Base-by-base conservation (phyloP, 2,797 vertebrate species). In the Tapirus indicus region DNA sequence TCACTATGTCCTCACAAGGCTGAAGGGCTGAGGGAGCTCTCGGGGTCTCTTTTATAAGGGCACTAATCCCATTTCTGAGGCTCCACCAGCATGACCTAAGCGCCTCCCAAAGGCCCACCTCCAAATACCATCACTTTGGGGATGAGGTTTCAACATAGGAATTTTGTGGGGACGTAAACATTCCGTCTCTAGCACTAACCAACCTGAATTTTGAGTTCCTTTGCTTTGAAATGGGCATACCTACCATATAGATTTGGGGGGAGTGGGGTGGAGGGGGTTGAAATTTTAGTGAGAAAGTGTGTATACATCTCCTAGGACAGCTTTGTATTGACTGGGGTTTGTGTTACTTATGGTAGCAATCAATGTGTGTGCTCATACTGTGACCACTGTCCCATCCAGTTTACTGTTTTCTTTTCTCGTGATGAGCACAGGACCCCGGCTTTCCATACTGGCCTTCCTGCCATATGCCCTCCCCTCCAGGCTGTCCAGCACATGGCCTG, bases 261-360 rank as follows among this genome's bases (percentile, higher is more conserved):
- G 4, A 6, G 32, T 5, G 11, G 13, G 38, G 18, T 74, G 8
- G 25, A 7, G 1, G n/a, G 25, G 13, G 13, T 9, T 56, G 7
- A 69, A 56, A 68, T 72, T 72, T 52, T 83, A 78, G 79, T 52
- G 62, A 84, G n/a, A 47, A 49, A 35, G 25, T 49, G 4, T 3
- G 1, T 35, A 29, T 4, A 12, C 6, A 1, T 3, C 3, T 0
- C 7, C 17, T 20, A 71, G 58, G 72, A 54, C 16, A 41, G 16
- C 47, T 80, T 71, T 38, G 41, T 20, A 13, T 47, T 77, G 23
- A 3, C 20, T 10, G 23, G 27, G 1, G 23, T 6, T 60, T 58
- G 47, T 17, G 38, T 17, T 41, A 23, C 8, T 20, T 78, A 49
- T 0, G 12, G 17, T 9, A 54, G 10, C n/a, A 69, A 29, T 41